Evolutionary conservation across 2,113 vertebrate species (phyloP).

Genomic region (Ceyx margarethae): DNA sequence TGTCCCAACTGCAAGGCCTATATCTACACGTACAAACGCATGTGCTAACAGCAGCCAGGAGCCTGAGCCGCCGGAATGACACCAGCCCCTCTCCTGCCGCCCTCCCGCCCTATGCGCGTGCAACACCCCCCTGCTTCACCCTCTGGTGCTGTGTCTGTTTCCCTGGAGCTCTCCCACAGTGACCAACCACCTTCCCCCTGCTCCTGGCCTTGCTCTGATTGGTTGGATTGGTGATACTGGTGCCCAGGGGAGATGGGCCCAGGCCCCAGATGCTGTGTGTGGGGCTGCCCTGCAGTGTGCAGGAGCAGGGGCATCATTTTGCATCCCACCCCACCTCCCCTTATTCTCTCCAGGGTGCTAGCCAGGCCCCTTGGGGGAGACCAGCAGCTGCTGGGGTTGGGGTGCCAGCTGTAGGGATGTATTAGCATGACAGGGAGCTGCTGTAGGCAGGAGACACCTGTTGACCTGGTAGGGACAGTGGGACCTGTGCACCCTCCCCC

Average conservation of each 20-base stretch:
- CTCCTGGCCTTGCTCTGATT: neutral
- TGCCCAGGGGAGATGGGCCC: neutral
- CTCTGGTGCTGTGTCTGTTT: neutral
- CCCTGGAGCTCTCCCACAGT: neutral
- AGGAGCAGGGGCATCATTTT: neutral
- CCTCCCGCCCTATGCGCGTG: neutral
- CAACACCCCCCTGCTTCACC: neutral
- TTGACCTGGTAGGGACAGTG: neutral
- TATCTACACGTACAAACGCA: slow-evolving; percentile 98
- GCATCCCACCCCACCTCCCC: neutral
- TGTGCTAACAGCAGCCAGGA: slow-evolving; percentile 81
- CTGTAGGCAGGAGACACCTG: neutral
- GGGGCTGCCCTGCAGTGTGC: neutral
- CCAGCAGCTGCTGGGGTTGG: neutral
- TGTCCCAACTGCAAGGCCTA: slow-evolving; percentile 98
- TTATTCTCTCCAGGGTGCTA: accelerated
- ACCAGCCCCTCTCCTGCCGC: neutral
- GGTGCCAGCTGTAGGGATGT: neutral
- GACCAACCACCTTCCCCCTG: neutral
- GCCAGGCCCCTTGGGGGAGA: neutral
- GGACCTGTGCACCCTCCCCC: neutral
- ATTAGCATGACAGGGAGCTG: neutral
- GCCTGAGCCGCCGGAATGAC: neutral
- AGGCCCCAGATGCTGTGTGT: accelerated
- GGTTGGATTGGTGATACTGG: neutral